Conservation (phyloP, 2,888 invertebrate genomes). For the Notodromas monacha region DNA sequence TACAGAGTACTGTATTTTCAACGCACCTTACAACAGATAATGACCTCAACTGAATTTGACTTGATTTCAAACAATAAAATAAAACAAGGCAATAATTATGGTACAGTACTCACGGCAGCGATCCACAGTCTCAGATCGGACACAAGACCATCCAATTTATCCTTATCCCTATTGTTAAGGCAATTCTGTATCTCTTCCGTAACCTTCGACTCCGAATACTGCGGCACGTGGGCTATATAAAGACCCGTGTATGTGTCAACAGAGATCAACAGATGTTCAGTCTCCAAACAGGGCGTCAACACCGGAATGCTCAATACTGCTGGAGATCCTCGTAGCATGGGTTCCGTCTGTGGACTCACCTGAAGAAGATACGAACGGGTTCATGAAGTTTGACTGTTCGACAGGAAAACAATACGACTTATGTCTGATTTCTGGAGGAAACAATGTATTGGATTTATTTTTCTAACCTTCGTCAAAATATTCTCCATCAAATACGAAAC, state of each 20-base stretch:
- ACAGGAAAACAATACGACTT: too few species aligned
- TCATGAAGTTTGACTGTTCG: too few species aligned
- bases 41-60: too few species aligned
- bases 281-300: slow-evolving; percentile 53
- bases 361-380: slow-evolving; percentile 4
- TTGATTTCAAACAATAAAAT: too few species aligned
- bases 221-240: slow-evolving; percentile 63
- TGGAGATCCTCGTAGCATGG: slow-evolving; percentile 61
- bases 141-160: slow-evolving; percentile 28
- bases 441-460: too few species aligned
- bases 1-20: too few species aligned
- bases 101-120: slow-evolving; percentile 55
- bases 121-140: slow-evolving; percentile 51
- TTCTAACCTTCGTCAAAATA: too few species aligned
- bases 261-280: slow-evolving; percentile 63
- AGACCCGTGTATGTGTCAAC: slow-evolving; percentile 80
- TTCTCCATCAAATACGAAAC: too few species aligned
- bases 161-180: slow-evolving; percentile 36
- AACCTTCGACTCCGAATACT: slow-evolving; percentile 35
- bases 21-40: too few species aligned
- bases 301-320: slow-evolving; percentile 68
- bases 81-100: too few species aligned
- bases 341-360: slow-evolving; percentile 17
- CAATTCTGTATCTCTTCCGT: slow-evolving; percentile 47
- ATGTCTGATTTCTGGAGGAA: too few species aligned